Conservation (phyloP, 2,797 vertebrate species). For the Todus mexicanus region DNA sequence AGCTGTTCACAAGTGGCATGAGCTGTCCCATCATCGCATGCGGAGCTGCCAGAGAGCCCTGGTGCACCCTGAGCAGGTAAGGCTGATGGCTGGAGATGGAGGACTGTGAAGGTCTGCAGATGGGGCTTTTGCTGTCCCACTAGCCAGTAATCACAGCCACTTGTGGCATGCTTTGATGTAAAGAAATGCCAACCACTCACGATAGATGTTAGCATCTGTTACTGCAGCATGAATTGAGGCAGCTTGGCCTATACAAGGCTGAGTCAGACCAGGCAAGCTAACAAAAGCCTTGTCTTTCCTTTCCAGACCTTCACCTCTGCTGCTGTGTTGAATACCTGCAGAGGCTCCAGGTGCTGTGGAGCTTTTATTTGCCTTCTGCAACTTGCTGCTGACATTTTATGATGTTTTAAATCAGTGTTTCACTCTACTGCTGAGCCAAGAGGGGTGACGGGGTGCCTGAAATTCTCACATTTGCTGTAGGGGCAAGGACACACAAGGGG, state of each 20-base stretch:
- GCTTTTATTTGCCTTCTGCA: neutral
- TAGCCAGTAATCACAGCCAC: neutral
- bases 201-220: neutral
- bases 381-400: neutral
- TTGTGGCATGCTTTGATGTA: neutral
- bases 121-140: neutral
- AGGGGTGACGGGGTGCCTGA: neutral
- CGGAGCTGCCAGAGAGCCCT: neutral
- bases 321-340: neutral
- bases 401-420: neutral
- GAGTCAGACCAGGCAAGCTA: neutral
- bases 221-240: neutral
- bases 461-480: fast-evolving
- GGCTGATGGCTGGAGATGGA: neutral
- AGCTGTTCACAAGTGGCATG: neutral
- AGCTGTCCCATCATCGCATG: neutral
- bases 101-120: neutral
- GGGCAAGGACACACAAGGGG: neutral
- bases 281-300: neutral
- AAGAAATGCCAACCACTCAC: neutral
- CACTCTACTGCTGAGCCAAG: neutral
- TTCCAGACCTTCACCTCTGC: neutral
- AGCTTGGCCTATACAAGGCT: neutral
- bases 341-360: neutral
- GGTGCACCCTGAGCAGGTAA: neutral